Evolutionary conservation across 2,113 vertebrate genomes (phyloP).

Genomic region (Rhinolophus sinicus): DNA sequence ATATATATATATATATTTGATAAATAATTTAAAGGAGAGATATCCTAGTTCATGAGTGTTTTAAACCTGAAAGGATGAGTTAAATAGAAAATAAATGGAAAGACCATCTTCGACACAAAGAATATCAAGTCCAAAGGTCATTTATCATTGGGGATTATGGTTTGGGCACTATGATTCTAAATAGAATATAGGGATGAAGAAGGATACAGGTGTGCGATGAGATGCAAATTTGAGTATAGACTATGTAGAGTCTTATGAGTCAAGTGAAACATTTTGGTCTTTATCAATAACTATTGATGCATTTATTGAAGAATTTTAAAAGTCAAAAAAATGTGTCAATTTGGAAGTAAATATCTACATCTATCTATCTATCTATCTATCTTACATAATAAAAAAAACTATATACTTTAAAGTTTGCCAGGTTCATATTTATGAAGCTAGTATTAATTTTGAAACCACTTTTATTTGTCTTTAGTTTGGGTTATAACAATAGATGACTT

Average conservation of each 20-base stretch:
- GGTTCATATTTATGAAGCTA: neutral
- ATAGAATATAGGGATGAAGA: neutral
- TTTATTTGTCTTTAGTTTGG: neutral
- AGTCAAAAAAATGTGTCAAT: neutral
- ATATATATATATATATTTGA: neutral
- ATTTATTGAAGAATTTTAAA: neutral
- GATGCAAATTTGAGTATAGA: no score
- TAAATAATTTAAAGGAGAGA: neutral
- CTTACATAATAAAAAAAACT: no score
- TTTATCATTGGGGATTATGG: neutral
- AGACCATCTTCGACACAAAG: neutral
- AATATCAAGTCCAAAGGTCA: neutral
- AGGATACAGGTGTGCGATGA: neutral
- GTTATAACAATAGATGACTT: neutral
- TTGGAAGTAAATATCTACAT: neutral
- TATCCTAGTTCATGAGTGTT: neutral
- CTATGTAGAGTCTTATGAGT: neutral
- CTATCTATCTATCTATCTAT: no score
- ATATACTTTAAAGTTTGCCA: neutral
- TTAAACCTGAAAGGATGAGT: neutral
- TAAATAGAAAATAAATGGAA: neutral
- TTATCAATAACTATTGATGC: neutral
- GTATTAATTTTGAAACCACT: neutral
- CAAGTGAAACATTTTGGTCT: neutral
- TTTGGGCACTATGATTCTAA: neutral